Evolutionary conservation across 2,888 invertebrate species (phyloP).

Genomic region (Spodoptera picta): DNA sequence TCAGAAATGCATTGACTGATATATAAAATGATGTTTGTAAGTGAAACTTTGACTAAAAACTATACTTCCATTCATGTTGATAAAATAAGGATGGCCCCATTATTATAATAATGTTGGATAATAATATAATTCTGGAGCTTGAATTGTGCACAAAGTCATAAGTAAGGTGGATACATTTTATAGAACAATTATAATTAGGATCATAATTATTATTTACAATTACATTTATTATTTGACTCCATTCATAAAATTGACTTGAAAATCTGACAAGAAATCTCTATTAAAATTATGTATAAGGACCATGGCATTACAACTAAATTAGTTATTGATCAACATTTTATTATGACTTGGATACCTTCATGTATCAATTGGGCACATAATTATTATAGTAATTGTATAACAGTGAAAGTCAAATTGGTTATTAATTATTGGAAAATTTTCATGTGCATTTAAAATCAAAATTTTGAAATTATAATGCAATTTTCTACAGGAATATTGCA

Average conservation of each 20-base stretch:
- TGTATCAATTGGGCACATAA: slow-evolving; percentile 74
- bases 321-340: slow-evolving; percentile 87
- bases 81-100: slow-evolving; percentile 68
- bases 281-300: slow-evolving; percentile 78
- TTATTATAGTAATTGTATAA: slow-evolving; percentile 70
- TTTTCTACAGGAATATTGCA: slow-evolving; percentile 41
- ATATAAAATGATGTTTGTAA: slow-evolving; percentile 66
- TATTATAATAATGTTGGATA: slow-evolving; percentile 62
- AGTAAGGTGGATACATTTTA: slow-evolving; percentile 64
- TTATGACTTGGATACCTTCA: slow-evolving; percentile 72
- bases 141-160: slow-evolving; percentile 82
- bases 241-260: slow-evolving; percentile 54
- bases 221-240: slow-evolving; percentile 46
- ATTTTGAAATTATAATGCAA: slow-evolving; percentile 38
- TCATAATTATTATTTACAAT: slow-evolving; percentile 54
- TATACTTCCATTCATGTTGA: slow-evolving; percentile 71
- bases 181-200: slow-evolving; percentile 60
- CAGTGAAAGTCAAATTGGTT: slow-evolving; percentile 73
- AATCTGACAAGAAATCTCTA: slow-evolving; percentile 65
- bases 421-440: slow-evolving; percentile 40
- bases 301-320: slow-evolving; percentile 78
- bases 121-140: slow-evolving; percentile 69
- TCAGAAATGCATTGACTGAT: slow-evolving; percentile 73
- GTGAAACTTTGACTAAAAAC: slow-evolving; percentile 62
- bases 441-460: slow-evolving; percentile 45